Evolutionary conservation across 2,113 vertebrate species (phyloP), one percentile per base, ranked within the genome.

Genomic region (Maccullochella peelii): DNA sequence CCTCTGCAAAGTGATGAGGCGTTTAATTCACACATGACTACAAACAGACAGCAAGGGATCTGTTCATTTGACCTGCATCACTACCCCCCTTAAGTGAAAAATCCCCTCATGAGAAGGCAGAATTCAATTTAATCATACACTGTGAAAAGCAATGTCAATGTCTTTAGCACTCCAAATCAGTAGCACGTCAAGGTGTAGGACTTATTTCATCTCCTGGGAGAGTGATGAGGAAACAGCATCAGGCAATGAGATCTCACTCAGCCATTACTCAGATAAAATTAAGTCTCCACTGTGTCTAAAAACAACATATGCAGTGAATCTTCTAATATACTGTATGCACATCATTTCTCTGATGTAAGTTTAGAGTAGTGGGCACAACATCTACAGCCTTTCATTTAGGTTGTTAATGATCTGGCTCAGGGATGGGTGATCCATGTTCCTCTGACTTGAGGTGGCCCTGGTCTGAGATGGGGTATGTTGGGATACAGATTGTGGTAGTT

Each of bases 71-170:
- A 91, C 90, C 86, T 75, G 83, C 87, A 82, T 85, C 73, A 36
- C 83, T 86, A 27, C 25, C 65, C 83, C 79, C 67, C 68, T 21
- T 38, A 73, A 88, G 84, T 78, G 79, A 80, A 78, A 81, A 73
- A 62, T 66, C 11, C 74, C 81, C 92, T 80, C 73, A 77, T 87
- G 87, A 87, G 73, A 54, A 69, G 59, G 54, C 68, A 55, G 58
- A 86, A 89, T 92, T 92, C 79, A 88, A 93, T 94, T 94, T 84
- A 79, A 89, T 92, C 80, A 71, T 63, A 87, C 73, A 69, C 74
- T 77, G 84, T 77, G 80, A 90, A 83, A 86, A 79, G 77, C 47
- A 20, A 73, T 84, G 88, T 89, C 86, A 84, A 59, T 73, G 89
- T 87, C 76, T 89, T 90, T 86, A 83, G 71, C 86, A 33, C 91